phyloP scores from a whole-genome alignment of 2,888 invertebrate species.

The Tribolium freemani region DNA sequence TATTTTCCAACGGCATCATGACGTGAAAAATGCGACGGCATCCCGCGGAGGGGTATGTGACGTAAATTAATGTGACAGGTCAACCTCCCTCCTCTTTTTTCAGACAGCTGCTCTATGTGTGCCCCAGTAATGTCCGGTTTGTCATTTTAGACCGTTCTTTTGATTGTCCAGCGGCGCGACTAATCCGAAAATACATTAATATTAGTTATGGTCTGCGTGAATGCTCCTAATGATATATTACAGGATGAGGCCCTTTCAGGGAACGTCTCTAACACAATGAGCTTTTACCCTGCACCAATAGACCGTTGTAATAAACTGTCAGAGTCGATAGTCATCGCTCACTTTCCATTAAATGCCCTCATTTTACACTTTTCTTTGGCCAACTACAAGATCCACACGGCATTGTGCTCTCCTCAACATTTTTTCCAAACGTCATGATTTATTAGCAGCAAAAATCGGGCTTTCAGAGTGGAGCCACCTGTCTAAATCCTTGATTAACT shows the following conservation, averaged over 20 bases:
- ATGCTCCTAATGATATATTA: conserved; percentile 65
- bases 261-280: conserved; percentile 56
- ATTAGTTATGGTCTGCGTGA: conserved; percentile 67
- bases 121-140: conserved; percentile 63
- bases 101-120: conserved; percentile 54
- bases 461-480: neutral
- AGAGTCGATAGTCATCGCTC: conserved; percentile 62
- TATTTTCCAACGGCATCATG: conserved; percentile 61
- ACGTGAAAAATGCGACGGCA: conserved; percentile 57
- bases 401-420: neutral
- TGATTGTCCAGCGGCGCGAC: conserved; percentile 60
- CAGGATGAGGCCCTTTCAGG: conserved; percentile 56
- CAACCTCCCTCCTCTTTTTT: conserved; percentile 50
- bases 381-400: conserved; percentile 3
- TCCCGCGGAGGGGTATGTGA: conserved; percentile 51
- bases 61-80: conserved; percentile 59
- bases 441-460: neutral
- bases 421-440: neutral
- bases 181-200: conserved; percentile 67
- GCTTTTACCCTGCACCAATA: conserved; percentile 58
- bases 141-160: conserved; percentile 59
- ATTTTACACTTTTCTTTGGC: conserved; percentile 37
- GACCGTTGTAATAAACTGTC: conserved; percentile 64
- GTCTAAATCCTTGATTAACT: neutral
- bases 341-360: conserved; percentile 50